Base-by-base conservation (phyloP, 2,888 invertebrate species). In the Eilema sororculum region DNA sequence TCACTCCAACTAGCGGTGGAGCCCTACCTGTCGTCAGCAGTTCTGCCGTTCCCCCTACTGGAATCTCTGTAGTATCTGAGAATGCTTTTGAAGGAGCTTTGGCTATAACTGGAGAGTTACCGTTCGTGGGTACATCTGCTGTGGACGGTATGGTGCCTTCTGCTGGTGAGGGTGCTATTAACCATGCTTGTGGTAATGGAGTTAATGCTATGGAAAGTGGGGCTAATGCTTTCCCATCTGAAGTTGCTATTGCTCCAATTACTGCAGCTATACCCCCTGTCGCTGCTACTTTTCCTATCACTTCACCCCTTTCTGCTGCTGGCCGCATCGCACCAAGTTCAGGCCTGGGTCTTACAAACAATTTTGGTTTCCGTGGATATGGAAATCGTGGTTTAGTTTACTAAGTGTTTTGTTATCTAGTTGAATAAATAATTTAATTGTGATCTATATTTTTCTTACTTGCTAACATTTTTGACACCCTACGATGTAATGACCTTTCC, bases 51-150 rank as follows among this genome's bases (percentile, higher is more conserved):
- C 67, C 84, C 0, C 87, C 88, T 24, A 78, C 76, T 22, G 89
- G 90, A 0, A 79, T 90, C 13, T 83, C 86, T 12, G 78, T 89
- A 28, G 71, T 81, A 3, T 87, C 89, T 60, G 88, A 89, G 57
- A 89, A 89, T 68, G 80, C 78, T 1, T 86, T 83, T 71, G 87
- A 87, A 70, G 90, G 89, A 4, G 67, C 77, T n/a, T 71, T 89
- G n/a, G 68, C 74, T 10, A 84, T 87, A 0, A 78, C 78, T 52
- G 90, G 90, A 66, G 82, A 86, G 65, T 72, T 90, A 25, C 89
- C 87, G 4, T 87, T 89, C 79, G 68, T 87, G 0, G 86, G 87
- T 3, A 78, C 87, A 16, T 85, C 88, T 0, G 86, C 72, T 4
- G 64, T 90, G 22, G 85, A 88, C 61, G 87, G 88, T 9, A 76